Evolutionary conservation across 2,113 vertebrate genomes (phyloP).

Genomic region (Saccopteryx leptura): DNA sequence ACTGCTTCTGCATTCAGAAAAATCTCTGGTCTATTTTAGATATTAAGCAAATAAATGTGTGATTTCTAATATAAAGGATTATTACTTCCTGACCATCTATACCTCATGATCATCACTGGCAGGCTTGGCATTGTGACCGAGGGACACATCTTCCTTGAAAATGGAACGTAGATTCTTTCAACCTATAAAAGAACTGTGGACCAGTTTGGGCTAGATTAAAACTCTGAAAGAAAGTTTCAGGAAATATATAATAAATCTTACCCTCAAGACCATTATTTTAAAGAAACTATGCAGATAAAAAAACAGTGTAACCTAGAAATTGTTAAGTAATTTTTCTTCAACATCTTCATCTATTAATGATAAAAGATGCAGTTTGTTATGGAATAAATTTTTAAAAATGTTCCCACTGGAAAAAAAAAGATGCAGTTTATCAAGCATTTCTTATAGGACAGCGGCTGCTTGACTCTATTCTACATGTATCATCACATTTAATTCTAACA

Average conservation of each 20-base stretch:
- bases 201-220: neutral
- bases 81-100: neutral
- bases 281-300: conserved; percentile 39
- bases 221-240: conserved; percentile 5
- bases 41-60: neutral
- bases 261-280: neutral
- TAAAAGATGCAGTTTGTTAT: neutral
- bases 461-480: neutral
- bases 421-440: neutral
- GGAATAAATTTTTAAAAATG: no score
- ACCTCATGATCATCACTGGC: neutral
- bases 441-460: neutral
- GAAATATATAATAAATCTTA: neutral
- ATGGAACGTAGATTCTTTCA: conserved; percentile 19
- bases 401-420: neutral
- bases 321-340: neutral
- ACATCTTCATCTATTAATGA: neutral
- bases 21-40: neutral
- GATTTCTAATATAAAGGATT: conserved; percentile 18
- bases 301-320: neutral
- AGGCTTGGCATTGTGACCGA: neutral
- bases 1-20: conserved; percentile 31
- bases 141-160: neutral
- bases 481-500: neutral
- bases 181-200: neutral